phyloP scores from a whole-genome alignment of 2,113 vertebrate genomes.

The Phylloscopus trochilus region DNA sequence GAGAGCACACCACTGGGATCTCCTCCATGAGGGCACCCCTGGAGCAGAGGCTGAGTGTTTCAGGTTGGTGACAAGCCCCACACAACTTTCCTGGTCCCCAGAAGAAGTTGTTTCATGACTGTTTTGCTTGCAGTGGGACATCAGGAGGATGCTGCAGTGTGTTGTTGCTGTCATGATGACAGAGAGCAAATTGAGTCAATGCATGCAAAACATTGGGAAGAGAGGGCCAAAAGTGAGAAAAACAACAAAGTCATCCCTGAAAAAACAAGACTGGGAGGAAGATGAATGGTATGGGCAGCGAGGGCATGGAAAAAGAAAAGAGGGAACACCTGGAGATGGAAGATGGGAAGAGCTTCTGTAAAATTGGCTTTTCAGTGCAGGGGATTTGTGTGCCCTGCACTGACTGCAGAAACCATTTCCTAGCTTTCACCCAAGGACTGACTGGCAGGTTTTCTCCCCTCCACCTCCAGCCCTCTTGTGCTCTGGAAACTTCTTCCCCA shows the following conservation, averaged over 20 bases:
- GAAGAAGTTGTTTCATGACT: not conserved
- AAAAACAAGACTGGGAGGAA: not conserved
- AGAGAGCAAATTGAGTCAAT: not conserved
- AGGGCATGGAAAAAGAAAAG: not conserved
- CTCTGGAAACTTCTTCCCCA: not conserved
- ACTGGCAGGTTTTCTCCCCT: not conserved
- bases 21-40: not conserved
- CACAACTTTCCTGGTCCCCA: no score
- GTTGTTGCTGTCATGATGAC: not conserved
- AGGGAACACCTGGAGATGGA: not conserved
- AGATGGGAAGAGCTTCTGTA: not conserved
- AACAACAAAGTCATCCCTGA: not conserved
- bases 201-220: not conserved
- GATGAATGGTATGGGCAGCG: not conserved
- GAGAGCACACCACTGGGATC: not conserved
- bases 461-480: rapidly evolving
- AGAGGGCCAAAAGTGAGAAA: not conserved
- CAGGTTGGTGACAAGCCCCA: not conserved
- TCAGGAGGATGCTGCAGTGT: not conserved
- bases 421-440: not conserved
- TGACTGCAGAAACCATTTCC: not conserved
- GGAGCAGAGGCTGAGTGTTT: not conserved
- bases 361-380: not conserved
- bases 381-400: not conserved
- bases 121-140: not conserved